Percentiles rank a stretch among this genome's conserved stretches.
Conservation (phyloP, 2,797 vertebrate genomes). For the Platyrinchus mystaceus region DNA sequence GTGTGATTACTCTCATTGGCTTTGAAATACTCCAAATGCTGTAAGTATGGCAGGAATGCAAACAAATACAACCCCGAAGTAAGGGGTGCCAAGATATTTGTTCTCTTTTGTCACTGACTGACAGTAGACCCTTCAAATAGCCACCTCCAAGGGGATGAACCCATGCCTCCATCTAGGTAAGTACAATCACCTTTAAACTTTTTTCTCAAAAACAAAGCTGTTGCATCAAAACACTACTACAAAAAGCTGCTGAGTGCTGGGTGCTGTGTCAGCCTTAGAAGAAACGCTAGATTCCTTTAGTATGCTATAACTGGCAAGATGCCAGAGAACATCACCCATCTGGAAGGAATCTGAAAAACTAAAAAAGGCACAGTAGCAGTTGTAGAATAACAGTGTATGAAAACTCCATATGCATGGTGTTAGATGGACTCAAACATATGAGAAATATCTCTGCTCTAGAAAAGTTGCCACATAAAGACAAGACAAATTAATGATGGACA, state of each 20-base stretch:
- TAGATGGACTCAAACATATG: not conserved
- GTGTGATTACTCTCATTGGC: not conserved
- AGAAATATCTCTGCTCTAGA: not conserved
- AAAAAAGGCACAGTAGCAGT: not conserved
- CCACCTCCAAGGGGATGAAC: not conserved
- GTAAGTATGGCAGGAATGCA: not conserved
- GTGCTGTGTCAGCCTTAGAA: not conserved
- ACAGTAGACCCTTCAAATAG: not conserved
- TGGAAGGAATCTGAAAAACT: not conserved
- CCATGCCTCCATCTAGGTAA: not conserved
- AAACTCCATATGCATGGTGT: not conserved
- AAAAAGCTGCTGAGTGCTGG: not conserved
- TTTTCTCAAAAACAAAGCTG: not conserved
- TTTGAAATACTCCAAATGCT: not conserved
- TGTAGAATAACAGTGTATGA: not conserved
- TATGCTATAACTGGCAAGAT: not conserved
- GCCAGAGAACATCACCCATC: not conserved
- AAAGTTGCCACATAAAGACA: not conserved
- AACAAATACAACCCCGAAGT: not conserved
- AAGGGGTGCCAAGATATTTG: not conserved
- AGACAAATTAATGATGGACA: not conserved
- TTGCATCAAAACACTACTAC: not conserved
- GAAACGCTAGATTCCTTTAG: not conserved
- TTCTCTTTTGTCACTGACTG: not conserved
- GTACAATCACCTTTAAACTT: not conserved